Percentiles rank a stretch among this genome's conserved stretches.
These are phyloP conservation scores for Carlito syrichta DNA, from an alignment of 2,113 vertebrate species.

Conservation along the genomic window DNA sequence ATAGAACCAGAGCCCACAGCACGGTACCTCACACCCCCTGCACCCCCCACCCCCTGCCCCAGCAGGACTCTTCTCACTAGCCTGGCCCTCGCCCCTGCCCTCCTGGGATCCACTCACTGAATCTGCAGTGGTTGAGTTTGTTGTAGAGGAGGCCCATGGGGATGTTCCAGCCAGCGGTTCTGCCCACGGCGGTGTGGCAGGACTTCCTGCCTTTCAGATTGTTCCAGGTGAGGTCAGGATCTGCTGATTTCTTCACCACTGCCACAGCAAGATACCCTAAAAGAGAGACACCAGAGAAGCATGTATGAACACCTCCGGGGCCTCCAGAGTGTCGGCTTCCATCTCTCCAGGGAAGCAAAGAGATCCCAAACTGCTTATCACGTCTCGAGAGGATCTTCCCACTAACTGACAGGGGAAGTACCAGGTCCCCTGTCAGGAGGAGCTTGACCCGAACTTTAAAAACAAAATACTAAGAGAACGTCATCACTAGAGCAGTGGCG, in stretches of 20 bases:
- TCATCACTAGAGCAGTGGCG: not conserved
- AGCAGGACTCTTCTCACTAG: not conserved
- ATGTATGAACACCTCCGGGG: not conserved
- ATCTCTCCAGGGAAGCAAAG: not conserved
- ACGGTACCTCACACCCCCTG: not conserved
- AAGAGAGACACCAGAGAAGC: conserved; percentile 21
- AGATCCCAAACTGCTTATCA: not conserved
- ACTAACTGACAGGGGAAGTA: not conserved
- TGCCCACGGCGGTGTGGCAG: conserved; percentile 89
- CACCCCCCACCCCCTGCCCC: too few species aligned
- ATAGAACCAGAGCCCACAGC: not conserved
- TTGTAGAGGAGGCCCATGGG: conserved; percentile 89
- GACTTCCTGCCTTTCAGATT: conserved; percentile 86
- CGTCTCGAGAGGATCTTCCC: not conserved
- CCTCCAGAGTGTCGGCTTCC: not conserved
- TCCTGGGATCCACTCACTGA: conserved; percentile 81
- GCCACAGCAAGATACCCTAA: conserved; percentile 88
- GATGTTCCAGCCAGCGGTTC: conserved; percentile 93
- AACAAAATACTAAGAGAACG: not conserved
- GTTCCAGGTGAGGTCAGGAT: conserved; percentile 80
- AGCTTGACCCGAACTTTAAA: conserved; percentile 15
- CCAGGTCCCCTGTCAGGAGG: not conserved
- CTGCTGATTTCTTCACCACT: conserved; percentile 84
- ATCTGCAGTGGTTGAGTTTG: conserved; percentile 80
- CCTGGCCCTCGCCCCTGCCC: not conserved